These are phyloP conservation scores for Parotocinclus haroldoi DNA, from an alignment of 2,797 vertebrate species.

Conservation along the genomic window DNA sequence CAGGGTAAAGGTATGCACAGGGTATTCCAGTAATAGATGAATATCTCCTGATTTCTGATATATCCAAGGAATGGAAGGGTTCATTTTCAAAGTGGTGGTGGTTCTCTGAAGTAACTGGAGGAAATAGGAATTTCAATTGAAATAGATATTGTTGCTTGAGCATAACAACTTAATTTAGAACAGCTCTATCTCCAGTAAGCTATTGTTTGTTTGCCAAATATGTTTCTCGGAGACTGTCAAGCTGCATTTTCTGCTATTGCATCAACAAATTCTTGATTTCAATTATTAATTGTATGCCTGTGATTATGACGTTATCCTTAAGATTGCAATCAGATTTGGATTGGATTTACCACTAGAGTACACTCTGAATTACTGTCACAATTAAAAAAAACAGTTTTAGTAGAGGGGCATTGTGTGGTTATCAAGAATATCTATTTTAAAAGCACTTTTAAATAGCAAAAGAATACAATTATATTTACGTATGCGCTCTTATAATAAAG, in stretches of 20 bases:
- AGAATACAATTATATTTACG: no score
- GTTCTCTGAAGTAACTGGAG: not conserved
- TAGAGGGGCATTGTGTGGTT: slow-evolving; percentile 5
- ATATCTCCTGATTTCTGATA: not conserved
- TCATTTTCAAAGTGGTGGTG: slow-evolving; percentile 4
- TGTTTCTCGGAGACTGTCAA: not conserved
- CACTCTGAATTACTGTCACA: no score
- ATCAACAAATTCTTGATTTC: no score
- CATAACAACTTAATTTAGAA: slow-evolving; percentile 12
- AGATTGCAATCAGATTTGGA: no score
- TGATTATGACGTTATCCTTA: no score
- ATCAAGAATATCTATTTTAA: not conserved
- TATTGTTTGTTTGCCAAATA: not conserved
- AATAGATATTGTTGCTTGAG: not conserved
- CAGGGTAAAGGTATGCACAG: not conserved
- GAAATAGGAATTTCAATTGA: not conserved
- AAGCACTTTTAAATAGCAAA: no score
- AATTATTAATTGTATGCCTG: no score
- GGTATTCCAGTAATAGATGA: not conserved
- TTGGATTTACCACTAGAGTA: no score
- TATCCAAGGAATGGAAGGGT: not conserved
- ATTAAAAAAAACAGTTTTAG: not conserved
- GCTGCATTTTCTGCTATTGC: no score
- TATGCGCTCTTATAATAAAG: no score
- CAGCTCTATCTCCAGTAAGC: not conserved